These are phyloP conservation scores for Thalassophryne amazonica DNA, from an alignment of 2,797 vertebrate genomes.

Conservation along the genomic window DNA sequence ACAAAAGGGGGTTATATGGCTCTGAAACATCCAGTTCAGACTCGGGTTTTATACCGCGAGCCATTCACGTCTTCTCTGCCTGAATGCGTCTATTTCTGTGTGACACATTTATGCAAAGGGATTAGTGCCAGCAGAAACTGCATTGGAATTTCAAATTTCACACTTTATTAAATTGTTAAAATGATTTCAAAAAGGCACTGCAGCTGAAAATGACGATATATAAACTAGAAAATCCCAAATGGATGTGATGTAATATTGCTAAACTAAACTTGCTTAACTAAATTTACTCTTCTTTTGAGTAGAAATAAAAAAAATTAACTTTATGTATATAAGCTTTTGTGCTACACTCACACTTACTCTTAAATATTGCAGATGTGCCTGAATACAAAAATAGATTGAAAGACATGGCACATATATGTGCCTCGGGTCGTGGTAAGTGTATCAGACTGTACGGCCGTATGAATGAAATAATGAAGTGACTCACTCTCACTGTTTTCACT, in stretches of 20 bases:
- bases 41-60: too few species aligned
- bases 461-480: conserved; percentile 44
- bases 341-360: background rate
- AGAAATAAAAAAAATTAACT: too few species aligned
- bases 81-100: conserved; percentile 13
- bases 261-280: background rate
- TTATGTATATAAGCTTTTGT: too few species aligned
- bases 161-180: background rate
- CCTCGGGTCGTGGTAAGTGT: conserved; percentile 23
- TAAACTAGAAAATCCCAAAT: too few species aligned
- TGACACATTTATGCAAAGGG: conserved; percentile 9
- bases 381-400: conserved; percentile 29
- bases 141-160: conserved; percentile 1
- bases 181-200: background rate
- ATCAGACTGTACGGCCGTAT: conserved; percentile 29
- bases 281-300: background rate
- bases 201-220: background rate
- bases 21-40: too few species aligned
- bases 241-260: too few species aligned
- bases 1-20: too few species aligned
- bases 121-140: conserved; percentile 3
- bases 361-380: background rate
- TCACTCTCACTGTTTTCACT: conserved; percentile 15
- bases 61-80: too few species aligned
- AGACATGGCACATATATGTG: conserved; percentile 3